A percentile compares a stretch with the other conserved stretches of the same genome.
phyloP scores from a whole-genome alignment of 2,888 invertebrate species.

The Hermodice carunculata region DNA sequence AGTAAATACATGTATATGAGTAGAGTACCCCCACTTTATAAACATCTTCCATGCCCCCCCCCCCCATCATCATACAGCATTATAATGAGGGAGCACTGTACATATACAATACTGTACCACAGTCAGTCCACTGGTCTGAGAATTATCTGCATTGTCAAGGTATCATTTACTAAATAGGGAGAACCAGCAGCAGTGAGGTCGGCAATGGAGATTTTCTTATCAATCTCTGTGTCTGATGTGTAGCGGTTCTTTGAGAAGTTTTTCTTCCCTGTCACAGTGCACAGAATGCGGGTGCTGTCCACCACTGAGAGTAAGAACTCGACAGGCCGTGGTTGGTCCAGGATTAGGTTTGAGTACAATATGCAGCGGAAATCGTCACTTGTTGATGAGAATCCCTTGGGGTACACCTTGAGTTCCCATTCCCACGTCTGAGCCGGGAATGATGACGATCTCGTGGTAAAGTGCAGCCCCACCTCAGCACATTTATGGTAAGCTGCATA shows the following conservation, averaged over 20 bases:
- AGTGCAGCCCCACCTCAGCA: conserved; percentile 61
- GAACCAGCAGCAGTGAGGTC: conserved; percentile 55
- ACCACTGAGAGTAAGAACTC: conserved; percentile 67
- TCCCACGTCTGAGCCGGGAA: conserved; percentile 70
- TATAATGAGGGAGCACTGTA: too few species aligned
- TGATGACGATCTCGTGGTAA: conserved; percentile 68
- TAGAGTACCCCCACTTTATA: too few species aligned
- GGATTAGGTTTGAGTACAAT: conserved; percentile 63
- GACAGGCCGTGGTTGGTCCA: conserved; percentile 67
- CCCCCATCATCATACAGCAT: too few species aligned
- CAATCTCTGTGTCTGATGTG: conserved; percentile 69
- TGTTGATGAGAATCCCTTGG: conserved; percentile 60
- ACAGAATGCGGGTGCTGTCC: conserved; percentile 45
- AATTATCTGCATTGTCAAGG: conserved; percentile 57
- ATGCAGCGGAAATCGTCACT: conserved; percentile 62
- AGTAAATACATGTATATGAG: too few species aligned
- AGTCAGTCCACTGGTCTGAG: conserved; percentile 58
- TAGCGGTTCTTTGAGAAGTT: conserved; percentile 70
- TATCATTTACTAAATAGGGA: conserved; percentile 55
- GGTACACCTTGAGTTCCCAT: conserved; percentile 70
- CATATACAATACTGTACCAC: too few species aligned
- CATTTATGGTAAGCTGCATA: conserved; percentile 53
- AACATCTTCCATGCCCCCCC: too few species aligned
- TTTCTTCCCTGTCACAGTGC: conserved; percentile 59
- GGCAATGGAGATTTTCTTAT: conserved; percentile 65